Percentiles rank a stretch among this genome's conserved stretches.
Conservation (phyloP, 2,113 vertebrate genomes). For the Porphyrio hochstetteri region DNA sequence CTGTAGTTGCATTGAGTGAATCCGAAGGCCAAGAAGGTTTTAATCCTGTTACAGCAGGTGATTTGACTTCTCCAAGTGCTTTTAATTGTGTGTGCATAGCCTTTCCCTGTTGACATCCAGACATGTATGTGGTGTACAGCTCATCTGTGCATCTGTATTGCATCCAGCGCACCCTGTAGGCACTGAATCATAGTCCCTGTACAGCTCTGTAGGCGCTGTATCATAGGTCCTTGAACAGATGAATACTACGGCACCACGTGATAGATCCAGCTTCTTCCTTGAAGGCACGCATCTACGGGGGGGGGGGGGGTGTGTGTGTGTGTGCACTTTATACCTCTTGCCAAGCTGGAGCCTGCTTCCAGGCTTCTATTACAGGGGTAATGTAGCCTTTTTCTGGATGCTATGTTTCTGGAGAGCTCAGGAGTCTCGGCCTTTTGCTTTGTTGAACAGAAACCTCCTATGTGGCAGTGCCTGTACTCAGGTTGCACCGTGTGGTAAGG, state of each 20-base stretch:
- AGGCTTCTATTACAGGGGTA: not conserved
- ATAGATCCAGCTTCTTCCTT: not conserved
- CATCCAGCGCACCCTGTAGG: not conserved
- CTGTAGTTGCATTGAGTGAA: not conserved
- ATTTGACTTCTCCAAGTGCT: not conserved
- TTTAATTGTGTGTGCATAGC: not conserved
- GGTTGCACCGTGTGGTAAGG: not conserved
- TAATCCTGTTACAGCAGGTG: not conserved
- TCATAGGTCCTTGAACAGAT: not conserved
- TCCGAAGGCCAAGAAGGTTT: not conserved
- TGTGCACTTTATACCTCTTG: not conserved
- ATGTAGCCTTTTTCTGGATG: accelerated
- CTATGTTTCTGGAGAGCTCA: accelerated
- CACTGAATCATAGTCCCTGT: not conserved
- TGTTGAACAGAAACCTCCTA: accelerated
- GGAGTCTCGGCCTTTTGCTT: not conserved
- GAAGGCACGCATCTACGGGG: accelerated
- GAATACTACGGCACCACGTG: not conserved
- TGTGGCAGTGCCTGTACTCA: not conserved
- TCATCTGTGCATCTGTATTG: not conserved
- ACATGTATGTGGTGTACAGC: not conserved
- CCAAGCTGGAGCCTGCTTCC: not conserved
- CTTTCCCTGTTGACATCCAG: conserved; percentile 9
- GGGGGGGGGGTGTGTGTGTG: too few species aligned
- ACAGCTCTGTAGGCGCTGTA: not conserved